Evolutionary conservation across 2,113 vertebrate genomes (phyloP).

Genomic region (Axis porcinus): DNA sequence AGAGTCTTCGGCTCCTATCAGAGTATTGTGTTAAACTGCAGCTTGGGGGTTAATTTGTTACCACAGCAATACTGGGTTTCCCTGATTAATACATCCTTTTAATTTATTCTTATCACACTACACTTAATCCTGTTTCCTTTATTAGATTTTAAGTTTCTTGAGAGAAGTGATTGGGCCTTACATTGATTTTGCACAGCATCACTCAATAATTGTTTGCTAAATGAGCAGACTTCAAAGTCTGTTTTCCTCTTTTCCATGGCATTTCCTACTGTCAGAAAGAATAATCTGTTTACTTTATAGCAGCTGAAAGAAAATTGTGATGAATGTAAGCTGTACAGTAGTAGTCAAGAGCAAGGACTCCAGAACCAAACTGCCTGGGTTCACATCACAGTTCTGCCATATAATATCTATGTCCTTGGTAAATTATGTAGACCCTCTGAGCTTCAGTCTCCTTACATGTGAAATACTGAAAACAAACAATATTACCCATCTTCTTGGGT

Average conservation of each 20-base stretch:
- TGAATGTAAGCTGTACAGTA: background rate
- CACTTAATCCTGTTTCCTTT: background rate
- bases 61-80: background rate
- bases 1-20: background rate
- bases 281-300: background rate
- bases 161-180: background rate
- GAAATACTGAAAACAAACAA: background rate
- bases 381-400: background rate
- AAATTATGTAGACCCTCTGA: background rate
- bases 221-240: background rate
- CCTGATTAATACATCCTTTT: background rate
- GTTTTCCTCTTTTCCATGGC: background rate
- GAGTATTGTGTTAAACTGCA: background rate
- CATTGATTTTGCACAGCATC: background rate
- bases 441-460: background rate
- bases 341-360: background rate
- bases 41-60: background rate
- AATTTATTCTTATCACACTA: background rate
- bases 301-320: background rate
- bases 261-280: background rate
- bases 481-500: background rate
- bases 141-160: background rate
- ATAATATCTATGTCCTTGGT: background rate
- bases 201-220: background rate
- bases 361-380: background rate